Base-by-base conservation (phyloP, 2,113 vertebrate genomes). In the Ictalurus furcatus region DNA sequence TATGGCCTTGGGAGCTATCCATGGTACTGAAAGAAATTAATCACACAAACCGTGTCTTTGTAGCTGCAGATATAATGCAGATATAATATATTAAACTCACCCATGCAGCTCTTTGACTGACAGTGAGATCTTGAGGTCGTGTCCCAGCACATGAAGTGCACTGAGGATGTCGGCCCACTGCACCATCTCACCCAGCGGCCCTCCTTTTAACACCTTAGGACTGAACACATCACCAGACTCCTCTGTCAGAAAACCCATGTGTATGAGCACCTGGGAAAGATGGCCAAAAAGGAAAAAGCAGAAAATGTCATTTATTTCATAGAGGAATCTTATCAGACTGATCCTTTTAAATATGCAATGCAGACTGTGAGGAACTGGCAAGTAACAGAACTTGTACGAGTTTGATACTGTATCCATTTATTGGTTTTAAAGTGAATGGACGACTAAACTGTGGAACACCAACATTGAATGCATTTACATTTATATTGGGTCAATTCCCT, bases 161-260 rank as follows among this genome's bases (percentile, higher is more conserved):
- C 97, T 96, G 90, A 99, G 94, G 91, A 99, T 98, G 94, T 99
- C 98, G 0, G 98, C 98, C 98, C 98, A 99, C 91, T 99, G 98
- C 91, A 99, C 98, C 98, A 99, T 98, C 96, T 99, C 98, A 0
- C 98, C 98, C 92, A 99, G 94, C 0, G 98, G 98, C 1, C 98
- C 98, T 0, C 98, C 98, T 90, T 99, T 99, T 92, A 99, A 96
- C 90, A 99, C 98, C 89, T 97, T 96, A 0, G 98, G 97, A 86
- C 98, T 99, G 96, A 99, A 99, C 52, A 99, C 97, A 0, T 99
- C 98, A 40, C 98, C 98, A 0, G 98, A 98, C 94, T 99, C 98
- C 94, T 99, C 98, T 0, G 98, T 99, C 95, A 99, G 95, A 93
- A 99, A 99, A 90, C 98, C 98, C 0, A 99, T 97, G 1, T 99